phyloP scores from a whole-genome alignment of 2,888 invertebrate species.

The Cosmorhoe ocellata region DNA sequence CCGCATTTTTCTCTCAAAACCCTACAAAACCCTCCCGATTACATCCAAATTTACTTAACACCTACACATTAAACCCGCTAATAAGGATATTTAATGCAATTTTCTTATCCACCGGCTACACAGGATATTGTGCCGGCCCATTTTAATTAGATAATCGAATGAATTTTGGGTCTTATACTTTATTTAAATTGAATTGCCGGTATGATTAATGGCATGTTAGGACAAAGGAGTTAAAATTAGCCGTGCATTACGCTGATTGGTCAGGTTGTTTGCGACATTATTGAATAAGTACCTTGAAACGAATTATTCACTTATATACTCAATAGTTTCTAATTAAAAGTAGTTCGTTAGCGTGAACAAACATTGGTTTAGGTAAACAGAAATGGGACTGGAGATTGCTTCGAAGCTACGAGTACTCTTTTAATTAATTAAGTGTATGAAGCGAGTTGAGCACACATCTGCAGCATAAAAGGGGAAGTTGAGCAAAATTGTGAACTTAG shows the following conservation, averaged over 20 bases:
- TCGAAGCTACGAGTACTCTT: slow-evolving; percentile 60
- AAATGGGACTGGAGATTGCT: slow-evolving; percentile 43
- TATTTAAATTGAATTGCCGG: slow-evolving; percentile 61
- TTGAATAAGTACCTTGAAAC: slow-evolving; percentile 49
- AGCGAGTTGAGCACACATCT: slow-evolving; percentile 55
- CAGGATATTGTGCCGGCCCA: slow-evolving; percentile 51
- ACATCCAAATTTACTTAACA: slow-evolving; percentile 83
- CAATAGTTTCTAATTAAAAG: slow-evolving; percentile 29
- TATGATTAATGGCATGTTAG: slow-evolving; percentile 57
- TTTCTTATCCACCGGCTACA: slow-evolving; percentile 63
- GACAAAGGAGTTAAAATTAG: slow-evolving; percentile 46
- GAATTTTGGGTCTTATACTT: slow-evolving; percentile 60
- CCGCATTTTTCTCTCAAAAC: slow-evolving; percentile 71
- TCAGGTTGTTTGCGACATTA: slow-evolving; percentile 35
- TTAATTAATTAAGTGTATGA: slow-evolving; percentile 76
- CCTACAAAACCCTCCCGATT: slow-evolving; percentile 74
- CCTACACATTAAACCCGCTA: slow-evolving; percentile 74
- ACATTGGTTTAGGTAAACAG: slow-evolving; percentile 69
- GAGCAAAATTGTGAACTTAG: slow-evolving; percentile 35
- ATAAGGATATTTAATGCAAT: slow-evolving; percentile 74
- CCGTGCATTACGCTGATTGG: slow-evolving; percentile 52
- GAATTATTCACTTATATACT: too few relatives aligned
- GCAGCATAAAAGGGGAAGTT: slow-evolving; percentile 48
- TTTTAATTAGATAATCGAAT: slow-evolving; percentile 74
- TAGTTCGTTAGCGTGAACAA: slow-evolving; percentile 67